Base-by-base conservation (phyloP, 2,888 invertebrate species). In the Julus scandinavius region DNA sequence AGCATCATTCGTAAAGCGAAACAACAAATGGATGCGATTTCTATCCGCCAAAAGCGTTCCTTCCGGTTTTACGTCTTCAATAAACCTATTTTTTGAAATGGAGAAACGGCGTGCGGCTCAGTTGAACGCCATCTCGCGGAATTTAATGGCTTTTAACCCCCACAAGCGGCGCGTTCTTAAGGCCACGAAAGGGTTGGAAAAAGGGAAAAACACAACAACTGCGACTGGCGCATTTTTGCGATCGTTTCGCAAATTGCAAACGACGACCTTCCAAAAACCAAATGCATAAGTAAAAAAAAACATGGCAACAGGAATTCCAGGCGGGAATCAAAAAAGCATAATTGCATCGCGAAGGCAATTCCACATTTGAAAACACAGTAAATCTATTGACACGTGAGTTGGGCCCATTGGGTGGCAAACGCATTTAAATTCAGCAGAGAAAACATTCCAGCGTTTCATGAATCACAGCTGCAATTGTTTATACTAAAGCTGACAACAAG, bases 231-330 rank as follows among this genome's bases (percentile, higher is more conserved):
- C n/a, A 7, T 49, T 49, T 49, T 49, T 49, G 49, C 5, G 49
- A 49, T 5, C 11, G n/a, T 58, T 72, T 72, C 5, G 17, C 20
- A 72, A 72, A 72, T 72, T 72, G 72, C 72, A 29, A 72, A 72
- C 72, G 72, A 29, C 72, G 72, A 72, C 72, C 72, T 72, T 72
- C 72, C 72, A 72, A 72, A 72, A 29, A n/a, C n/a, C 7, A 72
- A 72, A 72, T 72, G 20, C 72, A 72, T 29, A 72, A 72, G 29
- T 72, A 72, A 72, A 72, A 72, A 54, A 2, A 54, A 54, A n/a
- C n/a, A n/a, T n/a, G n/a, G n/a, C 54, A 15, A 72, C 72, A 72
- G n/a, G 4, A 20, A 72, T 7, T 72, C 9, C 20, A 20, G 6
- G 72, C 20, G 17, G 20, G 20, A 5, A 15, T 17, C 7, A 20